phyloP scores from a whole-genome alignment of 1,140 invertebrate genomes.

The Brachionus rubens region DNA sequence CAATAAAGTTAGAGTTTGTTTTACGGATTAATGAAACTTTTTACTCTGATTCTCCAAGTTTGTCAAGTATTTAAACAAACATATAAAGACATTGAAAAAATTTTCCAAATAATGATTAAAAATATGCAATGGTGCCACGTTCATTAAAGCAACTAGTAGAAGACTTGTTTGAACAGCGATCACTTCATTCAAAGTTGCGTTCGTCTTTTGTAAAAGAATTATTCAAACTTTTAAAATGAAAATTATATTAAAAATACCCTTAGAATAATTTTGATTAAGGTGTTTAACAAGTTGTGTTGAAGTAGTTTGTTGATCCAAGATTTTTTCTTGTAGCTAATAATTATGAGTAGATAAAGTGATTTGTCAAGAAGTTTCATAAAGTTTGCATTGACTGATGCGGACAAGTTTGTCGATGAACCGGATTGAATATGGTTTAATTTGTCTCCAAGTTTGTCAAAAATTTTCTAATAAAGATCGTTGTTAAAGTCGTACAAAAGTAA shows the following conservation, averaged over 20 bases:
- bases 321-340: conserved; percentile 11
- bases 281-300: background rate
- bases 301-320: conserved; percentile 3
- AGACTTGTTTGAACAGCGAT: conserved; percentile 15
- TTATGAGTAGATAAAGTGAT: conserved; percentile 2
- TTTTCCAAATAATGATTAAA: conserved; percentile 19
- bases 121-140: background rate
- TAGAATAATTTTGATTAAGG: conserved; percentile 4
- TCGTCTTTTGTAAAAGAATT: background rate
- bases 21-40: no score
- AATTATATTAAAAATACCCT: background rate
- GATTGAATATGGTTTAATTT: background rate
- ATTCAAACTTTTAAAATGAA: background rate
- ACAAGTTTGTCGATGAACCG: background rate
- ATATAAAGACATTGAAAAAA: conserved; percentile 26
- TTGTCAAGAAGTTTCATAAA: conserved; percentile 10
- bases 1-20: background rate
- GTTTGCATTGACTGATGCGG: background rate
- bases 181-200: background rate
- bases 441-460: conserved; percentile 23
- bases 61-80: conserved; percentile 4
- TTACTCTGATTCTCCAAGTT: conserved; percentile 13
- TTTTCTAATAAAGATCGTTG: background rate
- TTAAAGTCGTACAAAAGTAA: background rate
- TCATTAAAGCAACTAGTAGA: conserved; percentile 27